Evolutionary conservation across 2,797 vertebrate genomes (phyloP), one percentile per base, ranked within the genome.

Genomic region (Gorsachius magnificus): DNA sequence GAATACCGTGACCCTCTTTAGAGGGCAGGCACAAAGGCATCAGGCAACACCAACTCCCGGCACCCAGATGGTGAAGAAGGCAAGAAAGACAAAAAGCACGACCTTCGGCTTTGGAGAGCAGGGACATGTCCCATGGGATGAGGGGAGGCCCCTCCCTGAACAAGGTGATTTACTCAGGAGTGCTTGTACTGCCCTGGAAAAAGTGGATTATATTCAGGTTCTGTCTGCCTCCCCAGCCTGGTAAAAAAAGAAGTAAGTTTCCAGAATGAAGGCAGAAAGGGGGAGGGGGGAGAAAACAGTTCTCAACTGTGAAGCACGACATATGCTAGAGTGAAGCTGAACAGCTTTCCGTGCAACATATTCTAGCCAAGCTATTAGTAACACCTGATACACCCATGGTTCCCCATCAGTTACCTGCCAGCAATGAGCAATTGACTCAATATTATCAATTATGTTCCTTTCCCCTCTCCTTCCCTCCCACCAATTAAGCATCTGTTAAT

Each of bases 311-410:
- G 86, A 93, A 95, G 58, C 50, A 79, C 64, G 96, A 58, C 96
- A 96, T 96, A 96, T 97, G 96, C 69, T 83, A 75, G 11, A 1
- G 2, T 45, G 29, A 95, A 80, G 31, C 82, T 89, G 82, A 96
- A 96, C 95, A 97, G 96, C 86, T 96, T 96, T 95, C 77, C 68
- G 71, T 45, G 58, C 69, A 91, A 68, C 18, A 53, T 68, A 83
- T 68, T 91, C 74, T 74, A 95, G 93, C 97, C 97, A 97, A 97
- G 68, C 58, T 92, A 85, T 96, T 97, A 96, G 93, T 96, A 97
- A 97, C 93, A 96, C 95, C 95, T 97, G 88, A 94, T 95, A 61
- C 36, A 95, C 54, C 83, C 95, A 93, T 95, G 81, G 46, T 18
- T 93, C 57, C 74, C 68, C 77, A 85, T 95, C 68, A 83, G 74